A percentile compares a stretch with the other conserved stretches of the same genome.
Evolutionary conservation across 1,140 invertebrate species (phyloP).

Genomic region (Orius insidiosus): DNA sequence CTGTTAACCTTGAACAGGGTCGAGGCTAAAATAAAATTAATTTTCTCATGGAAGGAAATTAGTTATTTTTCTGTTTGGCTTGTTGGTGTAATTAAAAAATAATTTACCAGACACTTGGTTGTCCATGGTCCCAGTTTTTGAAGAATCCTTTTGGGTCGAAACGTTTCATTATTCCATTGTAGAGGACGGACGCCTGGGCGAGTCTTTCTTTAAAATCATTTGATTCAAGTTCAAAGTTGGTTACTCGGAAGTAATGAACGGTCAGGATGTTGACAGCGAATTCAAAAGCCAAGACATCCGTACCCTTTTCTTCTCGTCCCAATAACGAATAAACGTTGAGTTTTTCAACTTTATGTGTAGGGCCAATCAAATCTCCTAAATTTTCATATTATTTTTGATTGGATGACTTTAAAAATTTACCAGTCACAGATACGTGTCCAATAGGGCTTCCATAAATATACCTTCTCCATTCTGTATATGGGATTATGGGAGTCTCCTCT

Average conservation of each 20-base stretch:
- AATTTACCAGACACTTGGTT: constrained; percentile 31
- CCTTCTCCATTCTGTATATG: constrained; percentile 33
- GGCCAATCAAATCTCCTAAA: constrained; percentile 39
- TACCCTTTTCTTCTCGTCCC: constrained; percentile 24
- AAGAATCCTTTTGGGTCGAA: constrained; percentile 28
- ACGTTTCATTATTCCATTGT: constrained; percentile 27
- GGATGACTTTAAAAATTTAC: constrained; percentile 16
- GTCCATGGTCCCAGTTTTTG: constrained; percentile 28
- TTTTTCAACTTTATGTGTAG: constrained; percentile 22
- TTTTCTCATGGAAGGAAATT: not conserved
- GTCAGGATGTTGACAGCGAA: constrained; percentile 39
- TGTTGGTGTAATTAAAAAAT: not conserved
- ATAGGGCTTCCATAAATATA: constrained; percentile 34
- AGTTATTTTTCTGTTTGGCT: not conserved
- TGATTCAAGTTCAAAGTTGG: constrained; percentile 31
- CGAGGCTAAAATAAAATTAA: not conserved
- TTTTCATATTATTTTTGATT: too few relatives aligned
- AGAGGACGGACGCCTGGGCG: constrained; percentile 29
- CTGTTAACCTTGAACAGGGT: constrained; percentile 27
- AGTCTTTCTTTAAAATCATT: constrained; percentile 24
- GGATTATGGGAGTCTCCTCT: constrained; percentile 38
- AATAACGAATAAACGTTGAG: constrained; percentile 16
- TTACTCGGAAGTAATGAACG: constrained; percentile 37
- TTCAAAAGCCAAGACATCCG: constrained; percentile 37
- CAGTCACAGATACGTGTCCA: constrained; percentile 30